Evolutionary conservation across 2,888 invertebrate species (phyloP).

Genomic region (Cheilosia urbana): DNA sequence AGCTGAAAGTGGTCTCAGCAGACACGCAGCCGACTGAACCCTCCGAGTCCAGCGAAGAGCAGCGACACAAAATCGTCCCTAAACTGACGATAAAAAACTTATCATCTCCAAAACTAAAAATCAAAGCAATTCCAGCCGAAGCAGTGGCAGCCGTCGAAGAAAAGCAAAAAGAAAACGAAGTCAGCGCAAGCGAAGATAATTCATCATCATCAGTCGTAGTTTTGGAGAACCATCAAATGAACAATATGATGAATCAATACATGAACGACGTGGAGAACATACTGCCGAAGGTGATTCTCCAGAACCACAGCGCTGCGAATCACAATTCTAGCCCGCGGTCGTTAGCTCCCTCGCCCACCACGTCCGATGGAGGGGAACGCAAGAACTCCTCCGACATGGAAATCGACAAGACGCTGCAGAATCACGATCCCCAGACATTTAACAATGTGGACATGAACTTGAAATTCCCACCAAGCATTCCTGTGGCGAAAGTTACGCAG

Average conservation of each 20-base stretch:
- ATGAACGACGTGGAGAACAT: conserved; percentile 59
- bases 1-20: conserved; percentile 74
- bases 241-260: conserved; percentile 67
- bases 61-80: conserved; percentile 79
- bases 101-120: conserved; percentile 83
- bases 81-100: conserved; percentile 83
- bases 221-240: conserved; percentile 61
- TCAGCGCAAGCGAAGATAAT: conserved; percentile 62
- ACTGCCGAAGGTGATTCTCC: conserved; percentile 63
- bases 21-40: conserved; percentile 44
- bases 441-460: conserved; percentile 78
- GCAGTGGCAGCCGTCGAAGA: conserved; percentile 71
- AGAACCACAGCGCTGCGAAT: conserved; percentile 42
- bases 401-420: conserved; percentile 80
- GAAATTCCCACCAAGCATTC: conserved; percentile 69
- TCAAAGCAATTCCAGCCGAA: conserved; percentile 82
- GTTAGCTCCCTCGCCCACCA: conserved; percentile 19
- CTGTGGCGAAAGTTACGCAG: conserved; percentile 51
- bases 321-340: conserved; percentile 37
- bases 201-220: conserved; percentile 70
- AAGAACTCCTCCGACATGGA: conserved; percentile 82
- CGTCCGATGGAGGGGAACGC: conserved; percentile 32
- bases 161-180: conserved; percentile 74
- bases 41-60: conserved; percentile 43
- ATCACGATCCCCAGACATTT: conserved; percentile 81